Base-by-base conservation (phyloP, 2,797 vertebrate genomes). In the Sarcophilus harrisii region DNA sequence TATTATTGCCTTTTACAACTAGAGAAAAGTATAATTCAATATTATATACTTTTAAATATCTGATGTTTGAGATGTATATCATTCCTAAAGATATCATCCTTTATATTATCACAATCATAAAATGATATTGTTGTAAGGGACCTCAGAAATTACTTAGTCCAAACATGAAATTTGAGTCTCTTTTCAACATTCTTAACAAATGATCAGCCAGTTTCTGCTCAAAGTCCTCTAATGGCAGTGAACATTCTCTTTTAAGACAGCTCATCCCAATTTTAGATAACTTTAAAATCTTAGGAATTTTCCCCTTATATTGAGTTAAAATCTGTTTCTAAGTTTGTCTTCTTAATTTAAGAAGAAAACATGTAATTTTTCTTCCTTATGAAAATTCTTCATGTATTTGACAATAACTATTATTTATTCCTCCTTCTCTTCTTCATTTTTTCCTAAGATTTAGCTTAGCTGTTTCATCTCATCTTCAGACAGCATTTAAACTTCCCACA, bases 21-120 rank as follows among this genome's bases (percentile, higher is more conserved):
- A 18, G 0, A 81, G 73, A 27, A 38, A 2, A 92, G 57, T 2
- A 32, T 9, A n/a, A 66, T 32, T 73, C 0, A 55, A 16, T 10
- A 94, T 58, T 38, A 95, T 87, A 93, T 91, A 94, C 0, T 92
- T n/a, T 55, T 29, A 95, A 97, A 93, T 73, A n/a, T 73, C 14
- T 18, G 62, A n/a, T 66, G 94, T 91, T n/a, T 59, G 58, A 38
- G n/a, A n/a, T n/a, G n/a, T n/a, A n/a, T n/a, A n/a, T n/a, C n/a
- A n/a, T n/a, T n/a, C n/a, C n/a, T n/a, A n/a, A n/a, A 62, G 3
- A 52, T 91, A 92, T 94, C 93, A 59, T 73, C 60, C 94, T 18
- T 90, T 87, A 92, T 94, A 92, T 54, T 0, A 32, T 91, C 66
- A 94, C 57, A 27, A 57, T 90, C 4, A 59, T 60, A n/a, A 73